Evolutionary conservation across 2,888 invertebrate species (phyloP).

Genomic region (Andrena minutula): DNA sequence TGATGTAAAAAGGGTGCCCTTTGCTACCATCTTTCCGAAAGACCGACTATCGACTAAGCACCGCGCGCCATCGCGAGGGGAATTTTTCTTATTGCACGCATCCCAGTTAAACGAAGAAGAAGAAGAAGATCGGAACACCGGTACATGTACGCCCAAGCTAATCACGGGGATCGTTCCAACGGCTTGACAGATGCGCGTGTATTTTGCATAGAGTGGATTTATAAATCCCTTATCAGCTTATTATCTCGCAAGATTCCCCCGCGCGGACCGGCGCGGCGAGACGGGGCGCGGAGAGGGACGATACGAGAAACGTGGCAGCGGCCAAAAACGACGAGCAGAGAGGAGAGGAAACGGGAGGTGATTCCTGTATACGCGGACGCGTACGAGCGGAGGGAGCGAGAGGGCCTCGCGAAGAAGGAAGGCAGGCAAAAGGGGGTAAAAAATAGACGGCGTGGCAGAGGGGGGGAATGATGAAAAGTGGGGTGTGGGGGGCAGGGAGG

Average conservation of each 20-base stretch:
- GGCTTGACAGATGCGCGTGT: conserved; percentile 49
- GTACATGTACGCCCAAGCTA: conserved; percentile 43
- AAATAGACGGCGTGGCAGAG: conserved; percentile 14
- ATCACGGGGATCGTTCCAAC: conserved; percentile 50
- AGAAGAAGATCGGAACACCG: conserved; percentile 28
- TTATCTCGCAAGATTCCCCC: conserved; percentile 66
- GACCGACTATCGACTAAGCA: not conserved
- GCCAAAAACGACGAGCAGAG: conserved; percentile 50
- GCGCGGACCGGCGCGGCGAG: conserved; percentile 34
- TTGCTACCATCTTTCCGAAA: not conserved
- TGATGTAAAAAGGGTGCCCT: no score
- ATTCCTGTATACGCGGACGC: conserved; percentile 39
- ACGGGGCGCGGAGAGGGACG: conserved; percentile 43
- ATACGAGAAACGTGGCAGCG: conserved; percentile 65
- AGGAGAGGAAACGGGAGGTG: conserved; percentile 52
- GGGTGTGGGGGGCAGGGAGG: conserved; percentile 45
- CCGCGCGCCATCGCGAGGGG: not conserved
- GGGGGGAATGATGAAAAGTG: conserved; percentile 50
- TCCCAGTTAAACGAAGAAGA: not conserved
- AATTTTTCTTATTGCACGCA: conserved; percentile 13
- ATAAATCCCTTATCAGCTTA: conserved; percentile 64
- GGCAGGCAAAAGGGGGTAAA: conserved; percentile 22
- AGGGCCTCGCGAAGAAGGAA: conserved; percentile 24
- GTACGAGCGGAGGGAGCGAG: conserved; percentile 42
- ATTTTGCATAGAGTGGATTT: conserved; percentile 56